Base-by-base conservation (phyloP, 2,113 vertebrate genomes). In the Oncorhynchus masou region DNA sequence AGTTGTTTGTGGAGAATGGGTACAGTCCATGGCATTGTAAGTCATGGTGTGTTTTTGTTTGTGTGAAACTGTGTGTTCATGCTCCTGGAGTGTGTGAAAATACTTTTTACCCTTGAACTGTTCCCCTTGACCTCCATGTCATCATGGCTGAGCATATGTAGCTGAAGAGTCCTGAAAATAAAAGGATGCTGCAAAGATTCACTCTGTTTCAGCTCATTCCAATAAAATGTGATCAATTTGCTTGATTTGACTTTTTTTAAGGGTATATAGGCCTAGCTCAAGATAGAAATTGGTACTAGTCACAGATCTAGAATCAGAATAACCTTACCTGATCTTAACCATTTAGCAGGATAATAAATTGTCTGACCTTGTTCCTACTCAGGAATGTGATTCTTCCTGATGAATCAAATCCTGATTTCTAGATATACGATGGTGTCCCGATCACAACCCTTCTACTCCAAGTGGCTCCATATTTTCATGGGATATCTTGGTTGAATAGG, bases 141-240 rank as follows among this genome's bases (percentile, higher is more conserved):
- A 27, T 8, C 25, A 31, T 68, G 29, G 27, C 66, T 68, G 22
- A 15, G 27, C 2, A 2, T 45, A 2, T 45, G 22, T 27, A 24
- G 25, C 64, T 66, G n/a, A 9, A 29, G 29, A 34, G 5, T 31
- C 27, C 66, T 68, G 15, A 31, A 29, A 31, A 4, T 15, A 20
- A 68, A 68, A 62, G 59, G n/a, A 19, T 54, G 51, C 16, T 54
- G 51, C 16, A 54, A 54, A 67, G 25, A 67, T 67, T 67, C 59
- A 62, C 19, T 22, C 66, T 34, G 34, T n/a, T 48, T 45, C 68
- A 70, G 39, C 34, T 70, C n/a, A 70, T 70, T 70, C 22, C 20
- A 70, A 48, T 70, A 70, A 70, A 70, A 70, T 48, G 68, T 70
- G 39, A 6, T 70, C 59, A 62, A 62, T 62, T 62, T 62, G n/a